A percentile compares a stretch with the other conserved stretches of the same genome.
Conservation (phyloP, 2,888 invertebrate genomes). For the Mermis nigrescens region DNA sequence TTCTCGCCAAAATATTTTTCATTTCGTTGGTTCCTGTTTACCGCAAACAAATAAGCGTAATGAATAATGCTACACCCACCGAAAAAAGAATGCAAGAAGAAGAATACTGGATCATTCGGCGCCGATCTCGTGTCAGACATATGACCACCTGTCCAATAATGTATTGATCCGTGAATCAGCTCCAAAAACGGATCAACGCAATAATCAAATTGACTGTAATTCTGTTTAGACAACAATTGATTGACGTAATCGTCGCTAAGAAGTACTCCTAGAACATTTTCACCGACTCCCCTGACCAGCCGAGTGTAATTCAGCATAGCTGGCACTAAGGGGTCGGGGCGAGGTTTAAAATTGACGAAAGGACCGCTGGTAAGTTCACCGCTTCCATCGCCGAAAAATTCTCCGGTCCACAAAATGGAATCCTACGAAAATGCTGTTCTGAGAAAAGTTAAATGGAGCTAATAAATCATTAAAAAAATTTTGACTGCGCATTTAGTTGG, state of each 20-base stretch:
- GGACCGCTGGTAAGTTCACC: conserved; percentile 16
- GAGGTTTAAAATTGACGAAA: not conserved
- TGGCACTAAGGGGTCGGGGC: not conserved
- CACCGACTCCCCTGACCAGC: conserved; percentile 4
- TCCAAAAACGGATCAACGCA: conserved; percentile 22
- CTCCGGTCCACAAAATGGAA: conserved; percentile 30
- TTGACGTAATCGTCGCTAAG: not conserved
- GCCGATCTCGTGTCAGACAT: conserved; percentile 29
- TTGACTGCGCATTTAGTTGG: too few species aligned
- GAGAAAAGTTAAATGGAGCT: too few species aligned
- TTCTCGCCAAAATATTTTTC: too few species aligned
- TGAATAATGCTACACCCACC: not conserved
- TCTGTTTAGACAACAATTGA: not conserved
- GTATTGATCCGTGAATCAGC: conserved; percentile 21
- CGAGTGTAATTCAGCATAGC: not conserved
- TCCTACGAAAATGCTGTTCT: too few species aligned
- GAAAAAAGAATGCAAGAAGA: not conserved
- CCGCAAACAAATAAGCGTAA: too few species aligned
- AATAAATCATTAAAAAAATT: too few species aligned
- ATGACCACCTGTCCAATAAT: conserved; percentile 30
- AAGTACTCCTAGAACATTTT: not conserved
- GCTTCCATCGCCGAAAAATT: conserved; percentile 29
- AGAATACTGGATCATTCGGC: conserved; percentile 33
- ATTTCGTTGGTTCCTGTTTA: too few species aligned
- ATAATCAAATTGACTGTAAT: conserved; percentile 7